phyloP scores from a whole-genome alignment of 2,888 invertebrate species.

The Apantesis nais region DNA sequence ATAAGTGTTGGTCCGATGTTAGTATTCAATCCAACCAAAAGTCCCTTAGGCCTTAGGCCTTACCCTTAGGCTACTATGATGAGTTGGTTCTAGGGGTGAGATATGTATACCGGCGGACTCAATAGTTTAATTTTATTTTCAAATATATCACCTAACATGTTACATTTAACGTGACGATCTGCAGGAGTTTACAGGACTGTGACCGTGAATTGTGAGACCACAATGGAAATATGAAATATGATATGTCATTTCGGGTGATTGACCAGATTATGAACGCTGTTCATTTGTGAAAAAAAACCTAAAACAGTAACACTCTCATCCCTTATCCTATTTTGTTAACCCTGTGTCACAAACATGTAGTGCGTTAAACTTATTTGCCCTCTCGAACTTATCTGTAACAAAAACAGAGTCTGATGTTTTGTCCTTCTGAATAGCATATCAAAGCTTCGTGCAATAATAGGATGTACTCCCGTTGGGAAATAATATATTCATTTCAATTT shows the following conservation, averaged over 20 bases:
- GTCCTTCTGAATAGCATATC: slow-evolving; percentile 24
- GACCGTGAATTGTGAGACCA: too few species aligned
- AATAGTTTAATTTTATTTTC: too few species aligned
- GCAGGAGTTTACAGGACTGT: too few species aligned
- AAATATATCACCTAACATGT: too few species aligned
- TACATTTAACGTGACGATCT: too few species aligned
- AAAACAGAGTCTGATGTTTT: slow-evolving; percentile 14
- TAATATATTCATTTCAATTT: slow-evolving; percentile 48
- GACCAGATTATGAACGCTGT: not conserved
- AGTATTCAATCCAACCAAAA: too few species aligned
- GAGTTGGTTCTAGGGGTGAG: too few species aligned
- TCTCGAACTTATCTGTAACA: not conserved
- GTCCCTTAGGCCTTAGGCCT: too few species aligned
- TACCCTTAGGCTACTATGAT: too few species aligned
- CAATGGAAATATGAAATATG: too few species aligned
- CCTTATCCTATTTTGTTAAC: not conserved
- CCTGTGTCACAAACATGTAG: not conserved
- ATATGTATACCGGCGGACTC: too few species aligned
- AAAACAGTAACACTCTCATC: not conserved
- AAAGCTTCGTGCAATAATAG: slow-evolving; percentile 35
- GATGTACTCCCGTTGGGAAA: slow-evolving; percentile 25
- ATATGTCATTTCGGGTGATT: not conserved
- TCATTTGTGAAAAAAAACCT: not conserved
- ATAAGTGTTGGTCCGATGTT: too few species aligned
- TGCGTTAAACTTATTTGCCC: not conserved